A percentile compares a stretch with the other conserved stretches of the same genome.
Evolutionary conservation across 2,113 vertebrate genomes (phyloP).

Genomic region (Sinocyclocheilus anophthalmus): DNA sequence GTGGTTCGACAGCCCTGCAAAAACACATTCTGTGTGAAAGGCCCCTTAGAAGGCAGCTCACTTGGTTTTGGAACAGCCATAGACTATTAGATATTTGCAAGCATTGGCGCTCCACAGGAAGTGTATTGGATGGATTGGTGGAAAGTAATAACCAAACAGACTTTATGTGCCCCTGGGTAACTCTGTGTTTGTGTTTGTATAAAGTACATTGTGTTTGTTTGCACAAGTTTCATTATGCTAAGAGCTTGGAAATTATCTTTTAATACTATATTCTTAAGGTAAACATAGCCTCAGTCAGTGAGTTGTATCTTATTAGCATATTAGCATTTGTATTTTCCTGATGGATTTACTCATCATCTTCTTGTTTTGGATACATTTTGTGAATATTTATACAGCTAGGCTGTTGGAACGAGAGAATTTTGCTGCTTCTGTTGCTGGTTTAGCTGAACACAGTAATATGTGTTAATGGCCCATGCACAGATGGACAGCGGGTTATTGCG

Average conservation of each 20-base stretch:
- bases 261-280: not conserved
- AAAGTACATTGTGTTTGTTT: not conserved
- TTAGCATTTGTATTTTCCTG: not conserved
- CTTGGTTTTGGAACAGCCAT: not conserved
- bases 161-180: constrained; percentile 2
- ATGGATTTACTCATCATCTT: not conserved
- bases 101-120: not conserved
- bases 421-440: constrained; percentile 14
- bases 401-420: not conserved
- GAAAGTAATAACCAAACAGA: constrained; percentile 21
- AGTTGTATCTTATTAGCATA: not conserved
- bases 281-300: not conserved
- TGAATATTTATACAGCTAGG: not conserved
- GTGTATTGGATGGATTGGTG: not conserved
- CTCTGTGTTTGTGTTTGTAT: not conserved
- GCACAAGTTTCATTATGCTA: not conserved
- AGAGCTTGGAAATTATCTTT: not conserved
- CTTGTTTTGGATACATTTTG: not conserved
- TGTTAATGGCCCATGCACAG: constrained; percentile 34
- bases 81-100: not conserved
- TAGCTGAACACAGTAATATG: constrained; percentile 31
- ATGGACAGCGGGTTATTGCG: constrained; percentile 39
- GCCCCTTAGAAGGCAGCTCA: not conserved
- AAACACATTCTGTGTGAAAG: not conserved
- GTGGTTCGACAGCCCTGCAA: not conserved